Evolutionary conservation across 2,113 vertebrate genomes (phyloP).

Genomic region (Pampusana beccarii): DNA sequence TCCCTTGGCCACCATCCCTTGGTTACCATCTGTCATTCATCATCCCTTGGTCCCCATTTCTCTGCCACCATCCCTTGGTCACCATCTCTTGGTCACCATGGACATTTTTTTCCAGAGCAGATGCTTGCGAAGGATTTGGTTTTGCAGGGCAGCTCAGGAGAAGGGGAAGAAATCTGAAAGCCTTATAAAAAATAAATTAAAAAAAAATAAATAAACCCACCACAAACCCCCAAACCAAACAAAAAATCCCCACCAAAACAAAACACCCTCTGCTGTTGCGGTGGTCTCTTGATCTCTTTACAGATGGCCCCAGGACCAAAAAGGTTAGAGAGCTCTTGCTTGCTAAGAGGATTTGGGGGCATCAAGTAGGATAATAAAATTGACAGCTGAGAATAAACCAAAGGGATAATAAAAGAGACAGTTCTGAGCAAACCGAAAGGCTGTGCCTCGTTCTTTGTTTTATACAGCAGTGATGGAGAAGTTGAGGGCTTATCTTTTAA

Average conservation of each 20-base stretch:
- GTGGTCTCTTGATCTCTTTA: background rate
- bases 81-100: rapidly evolving
- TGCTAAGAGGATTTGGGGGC: constrained; percentile 30
- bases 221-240: background rate
- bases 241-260: background rate
- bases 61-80: too few relatives aligned
- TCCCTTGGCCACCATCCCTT: too few relatives aligned
- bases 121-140: background rate
- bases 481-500: constrained; percentile 54
- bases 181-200: background rate
- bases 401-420: background rate
- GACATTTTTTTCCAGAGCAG: background rate
- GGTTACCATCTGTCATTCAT: too few relatives aligned
- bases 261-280: rapidly evolving
- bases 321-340: background rate
- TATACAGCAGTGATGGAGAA: background rate
- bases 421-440: background rate
- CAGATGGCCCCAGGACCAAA: background rate
- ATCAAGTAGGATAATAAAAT: constrained; percentile 27
- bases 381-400: background rate
- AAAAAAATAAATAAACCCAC: too few relatives aligned
- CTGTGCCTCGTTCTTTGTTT: background rate
- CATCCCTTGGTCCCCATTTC: too few relatives aligned
- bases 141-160: background rate
- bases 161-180: background rate